Evolutionary conservation across 2,797 vertebrate species (phyloP), one percentile per base, ranked within the genome.

Genomic region (Smutsia temminckii): DNA sequence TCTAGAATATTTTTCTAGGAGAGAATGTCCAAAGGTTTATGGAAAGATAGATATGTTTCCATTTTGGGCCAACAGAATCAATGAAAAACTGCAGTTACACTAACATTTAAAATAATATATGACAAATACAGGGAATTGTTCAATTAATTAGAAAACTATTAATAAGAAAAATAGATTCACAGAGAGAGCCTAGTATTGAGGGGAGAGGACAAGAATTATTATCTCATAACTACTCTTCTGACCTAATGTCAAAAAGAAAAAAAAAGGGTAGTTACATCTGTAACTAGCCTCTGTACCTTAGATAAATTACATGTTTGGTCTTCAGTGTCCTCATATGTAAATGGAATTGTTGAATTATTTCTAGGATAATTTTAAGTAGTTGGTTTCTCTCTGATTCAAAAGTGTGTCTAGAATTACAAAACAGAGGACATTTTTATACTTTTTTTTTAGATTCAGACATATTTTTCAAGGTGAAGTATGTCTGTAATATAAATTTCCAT

Each of bases 401-500:
- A 89, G 80, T 88, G 10, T 69, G 20, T 86, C 78, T 74, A 71
- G n/a, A 93, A 96, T 85, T 93, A 79, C 12, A 91, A 88, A 93
- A 88, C 90, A 75, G 88, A 75, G 55, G 34, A 49, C 16, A 86
- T 46, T 94, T 95, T 88, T 42, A 77, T 81, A 42, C 21, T 66
- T 34, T 34, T 16, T 16, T 85, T 94, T 84, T 17, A 90, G 57
- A 59, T 71, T 66, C 59, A 61, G 59, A 79, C 77, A 74, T 59
- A 68, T 57, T 69, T 89, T 95, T 20, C 42, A 88, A 69, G 42
- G 85, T 92, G 59, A 96, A 37, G 23, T 87, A 89, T 55, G 29
- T 85, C 59, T 94, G 46, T 55, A 72, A 85, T 94, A 79, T 79
- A 89, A 85, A 93, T 96, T 88, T 86, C 61, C 66, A 57, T 77